Evolutionary conservation across 2,888 invertebrate species (phyloP), one percentile per base, ranked within the genome.

Genomic region (Adelognathus sp.): DNA sequence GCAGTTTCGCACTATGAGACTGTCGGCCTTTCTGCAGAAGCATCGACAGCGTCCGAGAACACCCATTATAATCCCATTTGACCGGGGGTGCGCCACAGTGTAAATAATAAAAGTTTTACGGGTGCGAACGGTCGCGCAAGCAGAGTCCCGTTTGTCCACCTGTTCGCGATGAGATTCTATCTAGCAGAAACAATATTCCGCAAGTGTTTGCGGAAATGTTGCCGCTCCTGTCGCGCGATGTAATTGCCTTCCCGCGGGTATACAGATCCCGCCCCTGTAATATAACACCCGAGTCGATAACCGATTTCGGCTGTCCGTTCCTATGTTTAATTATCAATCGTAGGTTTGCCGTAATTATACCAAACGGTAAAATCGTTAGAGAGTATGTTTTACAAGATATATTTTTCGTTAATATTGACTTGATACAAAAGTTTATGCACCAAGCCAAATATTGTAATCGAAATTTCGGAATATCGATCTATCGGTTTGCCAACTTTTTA

Each of bases 101-200:
- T 44, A 44, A 44, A 61, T 27, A 61, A 67, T 74, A 50, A 60
- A 16, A 61, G 7, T 18, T 24, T 39, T 41, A 60, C 36, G 66
- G 14, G 9, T 14, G 29, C 16, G 21, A 31, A 58, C 44, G 11
- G 56, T 58, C 36, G 1, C 9, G 9, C 31, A 44, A 56, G 31
- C n/a, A 60, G 39, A 39, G 16, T 50, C 41, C 27, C 29, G 50
- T 41, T 74, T 31, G 58, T 46, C 50, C 9, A 67, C 33, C 60
- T 41, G 27, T 41, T 64, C 24, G 27, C 46, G 33, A 50, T 2
- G 39, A 63, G 9, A 61, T 33, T 63, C 52, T 11, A 64, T 69
- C 27, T 6, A 27, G 14, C 39, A 50, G 24, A n/a, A 18, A 46
- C 21, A 21, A 21, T 46, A 14, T 39, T 46, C 11, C 46, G 46